A percentile compares a stretch with the other conserved stretches of the same genome.
Conservation (phyloP, 2,888 invertebrate genomes). For the Linnaemya vulpina region DNA sequence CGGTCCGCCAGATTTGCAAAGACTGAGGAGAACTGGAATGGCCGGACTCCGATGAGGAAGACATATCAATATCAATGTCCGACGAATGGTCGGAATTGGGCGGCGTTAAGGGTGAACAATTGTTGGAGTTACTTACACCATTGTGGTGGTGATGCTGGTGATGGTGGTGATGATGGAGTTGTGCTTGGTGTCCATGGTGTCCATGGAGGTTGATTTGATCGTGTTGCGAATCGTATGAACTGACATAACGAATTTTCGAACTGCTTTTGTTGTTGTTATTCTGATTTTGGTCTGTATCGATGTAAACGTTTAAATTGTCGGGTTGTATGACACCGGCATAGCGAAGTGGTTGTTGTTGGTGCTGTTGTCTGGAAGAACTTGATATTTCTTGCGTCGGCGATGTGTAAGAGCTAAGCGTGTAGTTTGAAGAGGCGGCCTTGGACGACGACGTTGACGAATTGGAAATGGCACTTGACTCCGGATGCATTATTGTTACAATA, state of each 20-base stretch:
- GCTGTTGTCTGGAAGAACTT: constrained; percentile 78
- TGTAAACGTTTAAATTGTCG: constrained; percentile 72
- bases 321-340: constrained; percentile 74
- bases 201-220: constrained; percentile 26
- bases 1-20: constrained; percentile 60
- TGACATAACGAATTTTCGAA: constrained; percentile 81
- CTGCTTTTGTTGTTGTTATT: constrained; percentile 70
- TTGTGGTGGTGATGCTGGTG: constrained; percentile 61
- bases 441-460: constrained; percentile 44
- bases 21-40: constrained; percentile 73
- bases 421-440: background rate
- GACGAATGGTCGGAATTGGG: constrained; percentile 90
- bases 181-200: background rate
- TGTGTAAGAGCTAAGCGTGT: constrained; percentile 71
- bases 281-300: constrained; percentile 65
- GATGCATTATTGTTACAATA: constrained; percentile 86
- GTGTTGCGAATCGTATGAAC: constrained; percentile 81
- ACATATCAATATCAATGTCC: constrained; percentile 86
- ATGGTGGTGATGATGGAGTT: constrained; percentile 44
- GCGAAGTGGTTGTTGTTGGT: constrained; percentile 71
- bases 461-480: constrained; percentile 71
- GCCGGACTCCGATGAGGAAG: constrained; percentile 81
- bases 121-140: constrained; percentile 79
- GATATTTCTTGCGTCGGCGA: constrained; percentile 82
- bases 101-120: constrained; percentile 86